A percentile compares a stretch with the other conserved stretches of the same genome.
These are phyloP conservation scores for Lethrus apterus DNA, from an alignment of 1,140 invertebrate genomes.

Conservation along the genomic window DNA sequence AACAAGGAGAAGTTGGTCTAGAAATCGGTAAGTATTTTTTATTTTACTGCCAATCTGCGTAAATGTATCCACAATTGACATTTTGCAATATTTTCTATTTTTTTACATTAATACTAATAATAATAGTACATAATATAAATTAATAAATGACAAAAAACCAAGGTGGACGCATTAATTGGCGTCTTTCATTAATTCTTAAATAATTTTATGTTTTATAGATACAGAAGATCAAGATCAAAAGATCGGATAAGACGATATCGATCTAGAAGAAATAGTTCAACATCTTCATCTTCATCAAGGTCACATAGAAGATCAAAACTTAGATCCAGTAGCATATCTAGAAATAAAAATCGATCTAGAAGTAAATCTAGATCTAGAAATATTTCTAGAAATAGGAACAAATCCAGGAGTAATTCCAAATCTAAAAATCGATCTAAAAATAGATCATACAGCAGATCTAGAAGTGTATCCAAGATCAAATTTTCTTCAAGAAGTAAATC, in stretches of 20 bases:
- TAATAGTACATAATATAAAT: no score
- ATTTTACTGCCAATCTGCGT: no score
- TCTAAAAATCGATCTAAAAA: slow-evolving; percentile 40
- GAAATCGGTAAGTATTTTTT: slow-evolving; percentile 10
- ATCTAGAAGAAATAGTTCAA: slow-evolving; percentile 15
- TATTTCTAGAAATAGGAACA: slow-evolving; percentile 32
- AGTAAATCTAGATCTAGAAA: slow-evolving; percentile 22
- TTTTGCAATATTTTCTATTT: no score
- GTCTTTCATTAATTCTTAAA: background rate
- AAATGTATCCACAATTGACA: no score
- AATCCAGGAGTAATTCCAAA: no score
- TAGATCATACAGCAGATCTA: slow-evolving; percentile 39
- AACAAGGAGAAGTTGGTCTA: slow-evolving; percentile 10
- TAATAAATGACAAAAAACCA: no score
- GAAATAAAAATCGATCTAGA: slow-evolving; percentile 10
- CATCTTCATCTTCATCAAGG: slow-evolving; percentile 7
- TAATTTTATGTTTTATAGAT: background rate
- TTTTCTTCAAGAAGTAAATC: slow-evolving; percentile 41
- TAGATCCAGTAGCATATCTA: background rate
- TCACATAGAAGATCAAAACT: background rate
- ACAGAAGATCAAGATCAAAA: slow-evolving; percentile 1
- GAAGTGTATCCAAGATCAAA: no score
- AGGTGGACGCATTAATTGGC: background rate
- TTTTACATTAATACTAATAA: no score
- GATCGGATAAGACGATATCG: slow-evolving; percentile 3